Evolutionary conservation across 1,140 invertebrate genomes (phyloP).

Genomic region (Magallana gigas): DNA sequence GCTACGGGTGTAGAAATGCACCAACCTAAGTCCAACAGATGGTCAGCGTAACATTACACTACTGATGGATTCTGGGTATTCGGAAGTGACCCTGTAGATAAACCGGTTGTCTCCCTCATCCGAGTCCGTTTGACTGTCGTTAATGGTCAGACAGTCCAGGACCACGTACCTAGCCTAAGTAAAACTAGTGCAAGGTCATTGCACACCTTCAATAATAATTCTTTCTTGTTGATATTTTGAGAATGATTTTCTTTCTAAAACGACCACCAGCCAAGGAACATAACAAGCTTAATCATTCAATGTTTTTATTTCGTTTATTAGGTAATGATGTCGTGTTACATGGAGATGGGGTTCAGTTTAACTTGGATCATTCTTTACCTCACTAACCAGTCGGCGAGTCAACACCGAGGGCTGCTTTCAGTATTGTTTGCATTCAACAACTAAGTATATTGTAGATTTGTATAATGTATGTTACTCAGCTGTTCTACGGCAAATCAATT

Average conservation of each 20-base stretch:
- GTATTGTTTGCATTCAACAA: too few relatives aligned
- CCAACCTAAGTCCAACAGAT: slow-evolving; percentile 53
- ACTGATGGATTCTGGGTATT: slow-evolving; percentile 68
- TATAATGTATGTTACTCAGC: too few relatives aligned
- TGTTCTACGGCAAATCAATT: too few relatives aligned
- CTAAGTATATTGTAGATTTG: too few relatives aligned
- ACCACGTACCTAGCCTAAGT: slow-evolving; percentile 62
- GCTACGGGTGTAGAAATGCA: slow-evolving; percentile 62
- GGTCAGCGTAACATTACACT: slow-evolving; percentile 57
- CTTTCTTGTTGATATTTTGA: too few relatives aligned
- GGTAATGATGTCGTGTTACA: slow-evolving; percentile 59
- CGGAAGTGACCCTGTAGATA: slow-evolving; percentile 50
- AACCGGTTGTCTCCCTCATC: slow-evolving; percentile 60
- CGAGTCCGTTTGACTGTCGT: slow-evolving; percentile 63
- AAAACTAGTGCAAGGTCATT: slow-evolving; percentile 21
- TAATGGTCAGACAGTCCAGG: slow-evolving; percentile 63
- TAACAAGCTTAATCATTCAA: too few relatives aligned
- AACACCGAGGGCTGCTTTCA: background rate
- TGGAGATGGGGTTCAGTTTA: slow-evolving; percentile 60
- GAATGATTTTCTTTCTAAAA: too few relatives aligned
- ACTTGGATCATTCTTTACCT: slow-evolving; percentile 54
- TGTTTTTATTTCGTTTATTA: background rate
- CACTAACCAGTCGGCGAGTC: slow-evolving; percentile 25
- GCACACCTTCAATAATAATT: background rate
- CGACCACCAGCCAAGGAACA: too few relatives aligned